Evolutionary conservation across 2,888 invertebrate species (phyloP).

Genomic region (Proisotoma minuta): DNA sequence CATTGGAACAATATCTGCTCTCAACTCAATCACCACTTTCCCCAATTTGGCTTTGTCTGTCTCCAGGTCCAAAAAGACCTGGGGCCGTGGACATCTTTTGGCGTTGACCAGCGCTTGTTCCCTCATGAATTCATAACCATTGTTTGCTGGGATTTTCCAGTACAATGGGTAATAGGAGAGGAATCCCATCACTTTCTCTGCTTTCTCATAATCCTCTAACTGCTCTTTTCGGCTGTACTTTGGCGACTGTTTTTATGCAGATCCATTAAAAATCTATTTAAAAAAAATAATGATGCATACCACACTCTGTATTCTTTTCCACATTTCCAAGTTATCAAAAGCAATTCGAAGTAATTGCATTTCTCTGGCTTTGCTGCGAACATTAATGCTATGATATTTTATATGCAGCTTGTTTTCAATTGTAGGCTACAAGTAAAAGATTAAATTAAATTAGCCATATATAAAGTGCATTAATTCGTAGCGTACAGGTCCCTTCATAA

Average conservation of each 20-base stretch:
- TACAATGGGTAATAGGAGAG: conserved; percentile 40
- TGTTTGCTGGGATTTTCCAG: conserved; percentile 26
- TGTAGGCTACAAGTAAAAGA: conserved; percentile 17
- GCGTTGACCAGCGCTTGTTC: conserved; percentile 31
- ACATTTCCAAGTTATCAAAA: conserved; percentile 43
- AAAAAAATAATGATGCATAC: conserved; percentile 12
- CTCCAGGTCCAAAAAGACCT: conserved; percentile 35
- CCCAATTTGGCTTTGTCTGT: conserved; percentile 31
- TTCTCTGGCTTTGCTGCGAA: conserved; percentile 31
- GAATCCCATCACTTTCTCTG: conserved; percentile 33
- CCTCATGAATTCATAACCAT: conserved; percentile 26
- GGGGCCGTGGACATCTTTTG: conserved; percentile 26
- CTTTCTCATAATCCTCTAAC: conserved; percentile 30
- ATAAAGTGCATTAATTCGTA: not conserved
- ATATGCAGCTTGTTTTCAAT: conserved; percentile 28
- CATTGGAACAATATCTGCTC: conserved; percentile 40
- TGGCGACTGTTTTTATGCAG: conserved; percentile 30
- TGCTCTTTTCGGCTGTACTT: conserved; percentile 32
- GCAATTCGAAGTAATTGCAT: conserved; percentile 38
- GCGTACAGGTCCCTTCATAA: conserved; percentile 40
- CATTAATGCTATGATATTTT: not conserved
- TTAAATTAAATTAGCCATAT: not conserved
- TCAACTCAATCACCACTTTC: conserved; percentile 35
- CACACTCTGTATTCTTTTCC: conserved; percentile 36
- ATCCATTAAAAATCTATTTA: not conserved